Evolutionary conservation across 2,888 invertebrate species (phyloP), one percentile per base, ranked within the genome.

Genomic region (Polyommatus iphigenia): DNA sequence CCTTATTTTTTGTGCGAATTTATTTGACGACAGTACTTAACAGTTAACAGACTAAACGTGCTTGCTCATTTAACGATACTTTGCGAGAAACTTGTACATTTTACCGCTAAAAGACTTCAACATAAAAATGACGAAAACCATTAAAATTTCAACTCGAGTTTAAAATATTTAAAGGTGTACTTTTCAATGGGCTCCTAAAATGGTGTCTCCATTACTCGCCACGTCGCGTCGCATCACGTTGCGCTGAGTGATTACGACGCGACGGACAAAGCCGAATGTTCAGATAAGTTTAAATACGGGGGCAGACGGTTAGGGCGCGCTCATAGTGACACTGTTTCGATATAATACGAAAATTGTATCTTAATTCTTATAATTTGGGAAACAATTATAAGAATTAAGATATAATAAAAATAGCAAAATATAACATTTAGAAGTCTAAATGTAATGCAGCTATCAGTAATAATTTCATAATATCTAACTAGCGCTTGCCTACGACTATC

Each of bases 231-330:
- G 20, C 46, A 50, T 32, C 73, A 57, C 57, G 54, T 54, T 54
- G 86, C 85, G 85, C 89, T 92, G 90, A 92, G 91, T 92, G 92
- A 93, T 92, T 92, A 92, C 90, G 91, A 89, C 89, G 88, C 90
- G 91, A 89, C 89, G 88, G 88, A 92, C 91, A 92, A 90, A 90
- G 89, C 83, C 83, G 85, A 89, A 87, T 87, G 89, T 89, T 86
- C 86, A 86, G 91, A 91, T 91, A 91, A 90, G 91, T 91, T 91
- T 91, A 90, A 91, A 92, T 91, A 88, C 88, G 80, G 76, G 76
- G 13, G 73, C 46, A 15, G 20, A 73, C 75, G 29, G 24, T 7
- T 10, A 41, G 72, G 41, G n/a, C n/a, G 18, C 32, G 2, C 4
- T 72, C 41, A 72, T 41, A 20, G 0, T 41, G 75, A 10, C 15